Percentiles rank a stretch among this genome's conserved stretches.
Conservation (phyloP, 1,140 invertebrate genomes). For the Camponotus vicinus region DNA sequence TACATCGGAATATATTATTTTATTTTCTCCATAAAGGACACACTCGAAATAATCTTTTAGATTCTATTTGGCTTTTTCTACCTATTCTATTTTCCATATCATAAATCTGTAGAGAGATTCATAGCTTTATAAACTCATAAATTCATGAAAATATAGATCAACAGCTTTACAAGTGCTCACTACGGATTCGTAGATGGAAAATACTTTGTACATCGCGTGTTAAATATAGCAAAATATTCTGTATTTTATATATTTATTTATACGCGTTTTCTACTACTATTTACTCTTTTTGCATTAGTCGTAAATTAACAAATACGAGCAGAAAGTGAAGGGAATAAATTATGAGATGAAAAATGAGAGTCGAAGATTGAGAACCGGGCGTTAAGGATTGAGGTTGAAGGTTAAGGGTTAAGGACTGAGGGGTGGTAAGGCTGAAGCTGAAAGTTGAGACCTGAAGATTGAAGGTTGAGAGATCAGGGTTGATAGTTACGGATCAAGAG, state of each 20-base stretch:
- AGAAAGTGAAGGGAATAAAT: not conserved
- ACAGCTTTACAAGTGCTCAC: conserved; percentile 44
- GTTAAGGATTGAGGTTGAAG: conserved; percentile 36
- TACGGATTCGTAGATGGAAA: conserved; percentile 28
- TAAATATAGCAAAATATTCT: conserved; percentile 33
- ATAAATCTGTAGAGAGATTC: conserved; percentile 56
- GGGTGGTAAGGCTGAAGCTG: not conserved
- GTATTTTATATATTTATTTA: conserved; percentile 1
- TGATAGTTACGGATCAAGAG: conserved; percentile 19
- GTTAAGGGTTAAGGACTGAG: conserved; percentile 20
- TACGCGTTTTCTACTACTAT: not conserved
- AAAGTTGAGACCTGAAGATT: conserved; percentile 25
- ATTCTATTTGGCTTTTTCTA: conserved; percentile 10
- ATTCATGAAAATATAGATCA: conserved; percentile 57
- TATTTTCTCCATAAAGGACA: not conserved
- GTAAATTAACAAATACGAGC: not conserved
- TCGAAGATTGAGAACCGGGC: not conserved
- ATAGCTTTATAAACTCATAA: conserved; percentile 63
- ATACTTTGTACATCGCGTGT: conserved; percentile 39
- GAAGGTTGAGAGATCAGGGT: conserved; percentile 27
- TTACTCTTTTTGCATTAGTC: not conserved
- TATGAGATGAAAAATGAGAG: not conserved
- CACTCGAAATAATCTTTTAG: conserved; percentile 37
- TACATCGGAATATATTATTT: not conserved
- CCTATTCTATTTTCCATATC: conserved; percentile 35